Percentiles rank a stretch among this genome's conserved stretches.
These are phyloP conservation scores for Hephaestus fuliginosus DNA, from an alignment of 2,797 vertebrate genomes.

Conservation along the genomic window DNA sequence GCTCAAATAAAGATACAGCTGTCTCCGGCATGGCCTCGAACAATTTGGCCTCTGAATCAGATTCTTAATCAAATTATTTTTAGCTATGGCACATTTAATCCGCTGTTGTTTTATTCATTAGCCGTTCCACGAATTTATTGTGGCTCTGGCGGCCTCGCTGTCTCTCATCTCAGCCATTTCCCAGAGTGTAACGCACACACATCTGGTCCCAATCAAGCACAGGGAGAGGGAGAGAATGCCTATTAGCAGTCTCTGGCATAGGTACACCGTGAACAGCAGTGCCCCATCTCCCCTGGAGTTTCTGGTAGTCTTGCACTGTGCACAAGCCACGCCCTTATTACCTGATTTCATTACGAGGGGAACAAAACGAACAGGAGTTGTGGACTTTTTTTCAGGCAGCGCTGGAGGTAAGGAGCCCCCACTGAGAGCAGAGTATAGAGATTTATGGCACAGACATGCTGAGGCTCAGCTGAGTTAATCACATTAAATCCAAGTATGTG, in stretches of 20 bases:
- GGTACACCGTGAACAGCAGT: constrained; percentile 56
- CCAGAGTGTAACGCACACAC: constrained; percentile 72
- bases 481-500: constrained; percentile 62
- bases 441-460: constrained; percentile 58
- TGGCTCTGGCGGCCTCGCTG: constrained; percentile 72
- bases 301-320: constrained; percentile 49
- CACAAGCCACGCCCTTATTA: constrained; percentile 59
- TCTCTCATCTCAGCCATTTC: constrained; percentile 76
- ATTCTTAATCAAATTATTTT: constrained; percentile 82
- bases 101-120: constrained; percentile 84
- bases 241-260: constrained; percentile 72
- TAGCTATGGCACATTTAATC: constrained; percentile 79
- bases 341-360: constrained; percentile 54
- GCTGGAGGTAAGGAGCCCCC: constrained; percentile 38
- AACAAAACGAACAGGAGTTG: constrained; percentile 43
- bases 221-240: constrained; percentile 53
- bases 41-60: constrained; percentile 56
- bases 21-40: constrained; percentile 60
- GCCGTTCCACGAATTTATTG: constrained; percentile 77
- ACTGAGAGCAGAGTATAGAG: constrained; percentile 37
- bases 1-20: constrained; percentile 74
- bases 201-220: constrained; percentile 77
- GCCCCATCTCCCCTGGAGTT: constrained; percentile 65
- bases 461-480: constrained; percentile 51
- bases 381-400: constrained; percentile 46